Conservation (phyloP, 2,797 vertebrate genomes). For the Poliocrania exsul region DNA sequence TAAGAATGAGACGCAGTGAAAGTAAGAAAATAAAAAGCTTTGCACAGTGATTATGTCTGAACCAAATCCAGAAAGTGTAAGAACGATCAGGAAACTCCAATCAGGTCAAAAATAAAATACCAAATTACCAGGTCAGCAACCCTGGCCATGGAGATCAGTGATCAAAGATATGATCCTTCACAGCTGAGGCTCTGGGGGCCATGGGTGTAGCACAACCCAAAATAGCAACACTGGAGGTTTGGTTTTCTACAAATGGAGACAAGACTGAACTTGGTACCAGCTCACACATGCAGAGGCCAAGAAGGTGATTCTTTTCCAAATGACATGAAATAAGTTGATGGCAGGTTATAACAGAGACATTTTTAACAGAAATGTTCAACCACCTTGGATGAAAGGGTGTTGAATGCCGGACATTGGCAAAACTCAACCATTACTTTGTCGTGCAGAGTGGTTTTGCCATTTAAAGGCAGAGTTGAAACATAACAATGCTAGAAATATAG, state of each 20-base stretch:
- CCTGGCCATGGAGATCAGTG: accelerated
- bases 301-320: not conserved
- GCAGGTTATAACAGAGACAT: not conserved
- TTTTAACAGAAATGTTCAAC: not conserved
- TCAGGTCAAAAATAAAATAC: not conserved
- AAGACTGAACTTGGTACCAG: not conserved
- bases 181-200: not conserved
- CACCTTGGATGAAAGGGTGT: not conserved
- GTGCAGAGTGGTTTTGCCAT: not conserved
- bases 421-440: not conserved
- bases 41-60: not conserved
- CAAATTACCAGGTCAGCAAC: not conserved
- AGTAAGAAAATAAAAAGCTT: not conserved
- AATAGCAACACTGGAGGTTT: not conserved
- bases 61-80: not conserved
- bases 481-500: not conserved
- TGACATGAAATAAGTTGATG: accelerated
- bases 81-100: not conserved
- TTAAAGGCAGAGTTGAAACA: not conserved
- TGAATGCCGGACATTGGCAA: accelerated
- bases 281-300: accelerated
- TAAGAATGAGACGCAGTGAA: not conserved
- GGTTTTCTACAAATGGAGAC: not conserved
- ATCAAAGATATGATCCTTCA: too few species aligned
- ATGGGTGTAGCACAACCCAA: not conserved